These are phyloP conservation scores for Schizopygopsis malacanthus DNA, from an alignment of 2,797 vertebrate genomes.

Conservation along the genomic window DNA sequence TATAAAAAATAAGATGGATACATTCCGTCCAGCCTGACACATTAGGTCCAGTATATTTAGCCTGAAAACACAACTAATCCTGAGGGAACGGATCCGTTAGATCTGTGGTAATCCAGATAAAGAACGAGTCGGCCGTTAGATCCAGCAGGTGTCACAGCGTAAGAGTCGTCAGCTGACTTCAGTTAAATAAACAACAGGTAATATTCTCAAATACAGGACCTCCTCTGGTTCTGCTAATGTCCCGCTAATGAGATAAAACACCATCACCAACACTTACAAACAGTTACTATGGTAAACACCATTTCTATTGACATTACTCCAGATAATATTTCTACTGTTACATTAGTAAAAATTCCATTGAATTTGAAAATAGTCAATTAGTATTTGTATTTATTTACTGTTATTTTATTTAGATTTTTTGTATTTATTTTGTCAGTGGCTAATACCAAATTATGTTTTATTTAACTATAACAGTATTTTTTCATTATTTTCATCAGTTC, in stretches of 20 bases:
- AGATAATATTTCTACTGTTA: background rate
- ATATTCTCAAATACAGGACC: background rate
- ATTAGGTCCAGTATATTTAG: constrained; percentile 73
- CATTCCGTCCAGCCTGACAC: constrained; percentile 54
- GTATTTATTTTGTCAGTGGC: background rate
- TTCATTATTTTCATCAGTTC: background rate
- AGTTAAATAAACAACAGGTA: constrained; percentile 34
- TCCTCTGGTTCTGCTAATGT: background rate
- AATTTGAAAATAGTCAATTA: background rate
- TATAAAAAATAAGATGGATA: background rate
- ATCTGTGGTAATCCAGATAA: constrained; percentile 18
- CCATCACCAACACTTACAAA: background rate
- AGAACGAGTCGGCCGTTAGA: background rate
- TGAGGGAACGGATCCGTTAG: constrained; percentile 1
- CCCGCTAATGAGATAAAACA: background rate
- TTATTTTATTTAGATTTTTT: background rate
- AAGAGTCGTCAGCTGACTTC: background rate
- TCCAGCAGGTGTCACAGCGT: background rate
- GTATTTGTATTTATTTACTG: background rate
- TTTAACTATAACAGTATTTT: background rate
- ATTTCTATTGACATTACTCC: background rate
- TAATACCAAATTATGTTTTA: background rate
- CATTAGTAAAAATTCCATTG: no score
- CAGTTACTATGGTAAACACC: background rate
- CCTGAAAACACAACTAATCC: constrained; percentile 7